Conservation (phyloP, 2,888 invertebrate species). For the Plusia festucae region DNA sequence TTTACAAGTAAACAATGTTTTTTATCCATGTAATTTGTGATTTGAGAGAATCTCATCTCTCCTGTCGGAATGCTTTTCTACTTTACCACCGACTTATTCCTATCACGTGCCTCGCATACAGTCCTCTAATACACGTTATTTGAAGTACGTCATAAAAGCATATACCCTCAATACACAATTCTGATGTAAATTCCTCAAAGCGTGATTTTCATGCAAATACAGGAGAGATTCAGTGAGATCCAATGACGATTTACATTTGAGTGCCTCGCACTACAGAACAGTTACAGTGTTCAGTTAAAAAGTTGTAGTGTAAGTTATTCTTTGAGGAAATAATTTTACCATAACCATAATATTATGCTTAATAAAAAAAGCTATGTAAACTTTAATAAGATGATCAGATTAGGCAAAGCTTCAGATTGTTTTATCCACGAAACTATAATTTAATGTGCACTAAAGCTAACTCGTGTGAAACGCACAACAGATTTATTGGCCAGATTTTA, state of each 20-base stretch:
- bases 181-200: constrained; percentile 52
- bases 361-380: background rate
- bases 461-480: constrained; percentile 44
- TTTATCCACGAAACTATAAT: constrained; percentile 34
- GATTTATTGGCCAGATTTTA: constrained; percentile 50
- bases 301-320: too few species aligned
- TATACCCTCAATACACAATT: constrained; percentile 51
- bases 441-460: constrained; percentile 40
- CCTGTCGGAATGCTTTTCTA: background rate
- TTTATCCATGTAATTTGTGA: too few species aligned
- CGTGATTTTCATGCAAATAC: constrained; percentile 59
- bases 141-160: constrained; percentile 43
- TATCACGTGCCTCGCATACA: constrained; percentile 32
- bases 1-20: background rate
- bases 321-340: too few species aligned
- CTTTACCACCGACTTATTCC: constrained; percentile 22
- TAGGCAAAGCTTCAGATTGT: constrained; percentile 20
- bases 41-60: background rate
- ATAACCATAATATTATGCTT: too few species aligned
- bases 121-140: constrained; percentile 37
- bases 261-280: constrained; percentile 23
- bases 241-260: constrained; percentile 53
- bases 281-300: too few species aligned
- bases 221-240: constrained; percentile 47
- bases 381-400: background rate